Conservation (phyloP, 2,113 vertebrate genomes). For the Pyxicephalus adspersus region DNA sequence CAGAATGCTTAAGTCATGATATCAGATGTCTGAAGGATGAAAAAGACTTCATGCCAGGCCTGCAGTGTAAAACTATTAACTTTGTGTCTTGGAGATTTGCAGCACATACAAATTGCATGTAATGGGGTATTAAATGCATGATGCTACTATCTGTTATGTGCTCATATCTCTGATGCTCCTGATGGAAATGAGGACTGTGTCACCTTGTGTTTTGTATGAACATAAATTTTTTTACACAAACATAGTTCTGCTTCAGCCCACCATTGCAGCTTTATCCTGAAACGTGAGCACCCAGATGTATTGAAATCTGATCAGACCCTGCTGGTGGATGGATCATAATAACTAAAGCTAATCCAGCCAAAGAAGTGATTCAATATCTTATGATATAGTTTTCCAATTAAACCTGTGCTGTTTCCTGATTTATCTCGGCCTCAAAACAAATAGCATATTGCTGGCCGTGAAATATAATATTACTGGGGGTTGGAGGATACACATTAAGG, state of each 20-base stretch:
- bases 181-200: not conserved
- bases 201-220: not conserved
- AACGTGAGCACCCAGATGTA: not conserved
- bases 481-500: no score
- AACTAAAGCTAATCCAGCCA: not conserved
- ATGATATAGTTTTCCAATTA: not conserved
- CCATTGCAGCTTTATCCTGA: not conserved
- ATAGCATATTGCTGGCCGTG: not conserved
- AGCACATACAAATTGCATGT: not conserved
- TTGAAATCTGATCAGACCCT: not conserved
- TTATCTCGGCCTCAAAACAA: constrained; percentile 3
- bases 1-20: constrained; percentile 75
- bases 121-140: not conserved
- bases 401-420: not conserved
- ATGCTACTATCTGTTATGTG: not conserved
- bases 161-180: not conserved
- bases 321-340: not conserved
- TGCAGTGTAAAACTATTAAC: constrained; percentile 69
- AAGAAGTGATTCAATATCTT: not conserved
- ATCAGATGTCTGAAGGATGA: constrained; percentile 76
- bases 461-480: not conserved
- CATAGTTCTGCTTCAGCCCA: not conserved
- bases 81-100: not conserved
- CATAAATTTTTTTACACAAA: not conserved
- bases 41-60: constrained; percentile 75